Percentiles rank a stretch among this genome's conserved stretches.
Evolutionary conservation across 2,797 vertebrate species (phyloP).

Genomic region (Orestias chungarensis): DNA sequence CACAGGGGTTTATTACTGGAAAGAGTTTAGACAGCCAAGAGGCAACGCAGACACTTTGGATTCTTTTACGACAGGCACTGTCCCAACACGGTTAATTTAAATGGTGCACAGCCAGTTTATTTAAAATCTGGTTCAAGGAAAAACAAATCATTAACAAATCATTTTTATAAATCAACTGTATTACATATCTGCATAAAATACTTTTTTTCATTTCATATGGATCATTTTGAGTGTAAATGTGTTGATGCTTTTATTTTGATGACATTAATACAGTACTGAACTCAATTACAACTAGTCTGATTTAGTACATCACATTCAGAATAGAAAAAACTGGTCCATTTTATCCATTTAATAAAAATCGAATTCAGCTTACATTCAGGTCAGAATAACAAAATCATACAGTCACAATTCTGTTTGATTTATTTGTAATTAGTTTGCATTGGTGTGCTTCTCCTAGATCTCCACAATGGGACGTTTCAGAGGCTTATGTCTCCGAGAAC

Average conservation of each 20-base stretch:
- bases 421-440: not conserved
- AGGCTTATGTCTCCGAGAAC: no score
- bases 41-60: not conserved
- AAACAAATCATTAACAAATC: not conserved
- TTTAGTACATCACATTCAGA: not conserved
- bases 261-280: not conserved
- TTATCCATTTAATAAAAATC: not conserved
- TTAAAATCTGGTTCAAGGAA: not conserved
- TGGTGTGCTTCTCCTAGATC: no score
- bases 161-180: not conserved
- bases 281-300: not conserved
- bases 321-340: not conserved
- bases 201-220: not conserved
- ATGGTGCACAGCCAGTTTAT: not conserved
- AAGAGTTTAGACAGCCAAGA: not conserved
- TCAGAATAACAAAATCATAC: not conserved
- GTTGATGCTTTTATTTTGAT: not conserved
- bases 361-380: not conserved
- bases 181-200: not conserved
- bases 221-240: not conserved
- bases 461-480: no score
- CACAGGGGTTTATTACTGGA: constrained; percentile 57
- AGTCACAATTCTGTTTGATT: not conserved
- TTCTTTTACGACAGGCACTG: constrained; percentile 2
- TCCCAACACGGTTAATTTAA: constrained; percentile 2